Percentiles rank a stretch among this genome's conserved stretches.
phyloP scores from a whole-genome alignment of 2,113 vertebrate genomes.

The Tragelaphus buxtoni region DNA sequence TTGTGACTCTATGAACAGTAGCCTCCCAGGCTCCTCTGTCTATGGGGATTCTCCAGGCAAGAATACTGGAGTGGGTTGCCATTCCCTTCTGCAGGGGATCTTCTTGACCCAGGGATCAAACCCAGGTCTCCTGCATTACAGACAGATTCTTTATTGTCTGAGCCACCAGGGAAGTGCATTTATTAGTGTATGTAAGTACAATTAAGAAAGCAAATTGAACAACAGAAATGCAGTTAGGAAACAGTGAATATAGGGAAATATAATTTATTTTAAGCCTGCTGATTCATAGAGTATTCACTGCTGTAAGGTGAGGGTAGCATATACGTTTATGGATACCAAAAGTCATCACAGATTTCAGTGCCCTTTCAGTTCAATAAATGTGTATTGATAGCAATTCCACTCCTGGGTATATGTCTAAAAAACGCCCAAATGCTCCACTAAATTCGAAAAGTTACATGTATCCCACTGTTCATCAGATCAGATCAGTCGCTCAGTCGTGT shows the following conservation, averaged over 20 bases:
- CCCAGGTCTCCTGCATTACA: neutral
- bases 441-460: neutral
- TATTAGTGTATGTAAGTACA: neutral
- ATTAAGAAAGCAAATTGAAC: constrained; percentile 4
- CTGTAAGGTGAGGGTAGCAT: neutral
- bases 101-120: neutral
- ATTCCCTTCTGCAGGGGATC: neutral
- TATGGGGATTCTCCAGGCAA: neutral
- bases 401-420: neutral
- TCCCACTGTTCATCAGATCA: neutral
- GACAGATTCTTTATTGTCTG: neutral
- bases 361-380: neutral
- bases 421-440: neutral
- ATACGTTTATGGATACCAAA: neutral
- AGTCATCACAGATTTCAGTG: neutral
- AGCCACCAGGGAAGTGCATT: neutral
- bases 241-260: neutral
- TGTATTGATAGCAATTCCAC: neutral
- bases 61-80: neutral
- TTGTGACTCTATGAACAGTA: neutral
- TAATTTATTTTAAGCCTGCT: constrained; percentile 28
- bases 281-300: constrained; percentile 13
- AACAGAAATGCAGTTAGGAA: constrained; percentile 5
- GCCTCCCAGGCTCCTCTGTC: neutral
- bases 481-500: no score